A percentile compares a stretch with the other conserved stretches of the same genome.
These are phyloP conservation scores for Catalaphyllia jardinei DNA, from an alignment of 64 coral and sea anemone species.

Conservation along the genomic window DNA sequence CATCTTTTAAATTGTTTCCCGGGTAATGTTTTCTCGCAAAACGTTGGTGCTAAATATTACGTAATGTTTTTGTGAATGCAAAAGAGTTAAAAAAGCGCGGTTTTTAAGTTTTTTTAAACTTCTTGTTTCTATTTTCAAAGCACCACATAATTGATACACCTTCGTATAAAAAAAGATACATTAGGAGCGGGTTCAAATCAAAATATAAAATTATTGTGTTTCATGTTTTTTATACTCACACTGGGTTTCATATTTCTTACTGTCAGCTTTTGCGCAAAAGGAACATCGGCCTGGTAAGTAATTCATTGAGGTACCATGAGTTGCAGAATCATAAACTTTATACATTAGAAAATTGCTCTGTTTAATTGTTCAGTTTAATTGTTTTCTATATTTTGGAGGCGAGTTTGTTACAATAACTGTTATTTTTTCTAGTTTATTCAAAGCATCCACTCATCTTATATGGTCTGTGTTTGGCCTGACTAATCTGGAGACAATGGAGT, in stretches of 20 bases:
- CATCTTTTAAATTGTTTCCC: too few species aligned
- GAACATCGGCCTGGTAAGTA: constrained; percentile 17
- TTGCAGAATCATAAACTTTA: not conserved
- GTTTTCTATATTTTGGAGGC: too few species aligned
- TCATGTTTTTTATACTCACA: not conserved
- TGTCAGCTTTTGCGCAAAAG: constrained; percentile 17
- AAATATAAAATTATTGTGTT: not conserved
- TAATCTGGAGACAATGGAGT: constrained; percentile 2
- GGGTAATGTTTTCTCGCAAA: too few species aligned
- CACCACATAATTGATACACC: too few species aligned
- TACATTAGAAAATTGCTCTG: not conserved
- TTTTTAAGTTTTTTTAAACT: too few species aligned
- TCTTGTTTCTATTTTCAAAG: too few species aligned
- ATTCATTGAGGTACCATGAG: not conserved
- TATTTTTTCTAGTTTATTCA: constrained; percentile 2
- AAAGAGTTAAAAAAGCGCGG: too few species aligned
- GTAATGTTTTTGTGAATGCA: too few species aligned
- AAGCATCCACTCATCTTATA: constrained; percentile 1
- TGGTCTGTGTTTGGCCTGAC: constrained; percentile 63
- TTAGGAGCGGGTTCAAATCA: too few species aligned
- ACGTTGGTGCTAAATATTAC: too few species aligned
- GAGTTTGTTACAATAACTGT: too few species aligned
- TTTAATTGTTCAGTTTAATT: not conserved
- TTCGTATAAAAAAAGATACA: too few species aligned
- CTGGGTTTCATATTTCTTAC: not conserved